phyloP scores from a whole-genome alignment of 1,140 invertebrate species.

The Drosophila subobscura region DNA sequence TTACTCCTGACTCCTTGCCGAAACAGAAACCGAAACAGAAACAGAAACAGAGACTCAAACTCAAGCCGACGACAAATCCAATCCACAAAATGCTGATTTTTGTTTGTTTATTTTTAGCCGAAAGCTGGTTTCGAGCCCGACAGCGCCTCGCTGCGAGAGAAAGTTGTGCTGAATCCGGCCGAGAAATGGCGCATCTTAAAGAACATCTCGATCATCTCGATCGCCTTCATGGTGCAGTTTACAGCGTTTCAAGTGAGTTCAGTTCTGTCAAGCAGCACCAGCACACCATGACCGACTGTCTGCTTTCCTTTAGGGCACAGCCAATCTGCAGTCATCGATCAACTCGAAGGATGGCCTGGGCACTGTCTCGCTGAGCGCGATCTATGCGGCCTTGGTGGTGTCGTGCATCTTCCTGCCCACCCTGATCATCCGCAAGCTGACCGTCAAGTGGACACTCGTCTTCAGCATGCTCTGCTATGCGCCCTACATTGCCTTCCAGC shows the following conservation, averaged over 20 bases:
- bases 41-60: not conserved
- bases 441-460: conserved; percentile 97
- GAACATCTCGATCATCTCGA: conserved; percentile 93
- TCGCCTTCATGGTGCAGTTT: conserved; percentile 96
- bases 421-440: conserved; percentile 93
- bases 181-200: conserved; percentile 95
- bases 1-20: conserved; percentile 11
- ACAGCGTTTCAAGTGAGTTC: conserved; percentile 90
- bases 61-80: conserved; percentile 12
- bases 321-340: conserved; percentile 94
- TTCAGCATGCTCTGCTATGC: conserved; percentile 96
- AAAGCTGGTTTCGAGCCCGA: conserved; percentile 82
- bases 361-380: conserved; percentile 92
- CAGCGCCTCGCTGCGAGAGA: conserved; percentile 85
- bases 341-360: conserved; percentile 93
- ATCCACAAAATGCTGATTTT: conserved; percentile 25
- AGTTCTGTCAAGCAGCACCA: conserved; percentile 12
- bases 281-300: not conserved
- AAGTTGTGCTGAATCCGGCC: conserved; percentile 89
- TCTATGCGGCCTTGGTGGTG: conserved; percentile 94
- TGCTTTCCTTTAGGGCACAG: conserved; percentile 88
- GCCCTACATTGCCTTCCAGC: conserved; percentile 96
- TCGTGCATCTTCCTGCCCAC: conserved; percentile 97
- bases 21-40: not conserved
- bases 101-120: conserved; percentile 73